phyloP scores from a whole-genome alignment of 1,140 invertebrate species.

The Kradibia gibbosae region DNA sequence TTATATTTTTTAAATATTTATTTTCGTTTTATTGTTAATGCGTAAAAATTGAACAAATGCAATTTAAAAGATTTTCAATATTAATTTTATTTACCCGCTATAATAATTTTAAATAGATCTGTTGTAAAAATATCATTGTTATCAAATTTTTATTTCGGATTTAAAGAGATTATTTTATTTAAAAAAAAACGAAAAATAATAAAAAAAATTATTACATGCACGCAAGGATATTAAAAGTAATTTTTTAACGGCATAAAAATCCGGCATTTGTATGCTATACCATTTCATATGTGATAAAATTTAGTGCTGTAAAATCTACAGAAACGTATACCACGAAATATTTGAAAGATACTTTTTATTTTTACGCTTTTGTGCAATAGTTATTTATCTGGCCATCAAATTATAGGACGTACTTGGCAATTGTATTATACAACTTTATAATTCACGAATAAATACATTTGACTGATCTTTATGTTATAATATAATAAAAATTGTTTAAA shows the following conservation, averaged over 20 bases:
- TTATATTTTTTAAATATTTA: no score
- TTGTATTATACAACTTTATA: no score
- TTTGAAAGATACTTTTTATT: neutral
- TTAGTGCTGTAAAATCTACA: neutral
- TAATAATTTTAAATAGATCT: no score
- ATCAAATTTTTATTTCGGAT: neutral
- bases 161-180: neutral
- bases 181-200: neutral
- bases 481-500: no score
- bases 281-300: neutral
- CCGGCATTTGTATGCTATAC: neutral
- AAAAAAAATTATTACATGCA: neutral
- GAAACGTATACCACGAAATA: neutral
- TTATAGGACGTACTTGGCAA: neutral
- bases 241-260: neutral
- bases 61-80: no score
- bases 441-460: no score
- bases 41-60: no score
- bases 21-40: no score
- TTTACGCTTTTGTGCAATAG: neutral
- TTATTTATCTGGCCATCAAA: neutral
- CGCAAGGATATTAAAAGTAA: neutral
- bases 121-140: no score
- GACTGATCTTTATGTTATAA: no score
- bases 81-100: no score